A percentile compares a stretch with the other conserved stretches of the same genome.
phyloP scores from a whole-genome alignment of 2,113 vertebrate species.

The Ornithorhynchus anatinus region DNA sequence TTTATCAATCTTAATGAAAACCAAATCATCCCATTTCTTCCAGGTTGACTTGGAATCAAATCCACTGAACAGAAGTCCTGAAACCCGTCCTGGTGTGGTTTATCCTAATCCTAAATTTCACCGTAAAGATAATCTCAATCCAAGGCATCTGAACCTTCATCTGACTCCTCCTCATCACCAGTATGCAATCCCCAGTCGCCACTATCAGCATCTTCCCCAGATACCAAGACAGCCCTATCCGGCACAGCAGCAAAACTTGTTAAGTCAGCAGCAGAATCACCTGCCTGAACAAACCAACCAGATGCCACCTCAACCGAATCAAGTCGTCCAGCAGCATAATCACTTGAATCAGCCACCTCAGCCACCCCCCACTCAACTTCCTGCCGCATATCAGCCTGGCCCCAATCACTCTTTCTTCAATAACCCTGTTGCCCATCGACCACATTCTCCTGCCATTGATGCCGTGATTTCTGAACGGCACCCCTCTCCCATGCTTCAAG shows the following conservation, averaged over 20 bases:
- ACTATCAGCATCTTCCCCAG: slow-evolving; percentile 83
- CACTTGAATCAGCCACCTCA: slow-evolving; percentile 72
- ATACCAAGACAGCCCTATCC: slow-evolving; percentile 86
- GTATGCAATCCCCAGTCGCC: slow-evolving; percentile 78
- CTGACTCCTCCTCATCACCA: slow-evolving; percentile 84
- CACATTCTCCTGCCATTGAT: slow-evolving; percentile 88
- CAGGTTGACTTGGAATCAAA: slow-evolving; percentile 86
- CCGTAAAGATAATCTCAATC: slow-evolving; percentile 87
- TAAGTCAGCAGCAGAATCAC: slow-evolving; percentile 74
- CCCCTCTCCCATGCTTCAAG: slow-evolving; percentile 74
- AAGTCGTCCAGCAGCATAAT: slow-evolving; percentile 75
- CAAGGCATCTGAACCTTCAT: slow-evolving; percentile 88
- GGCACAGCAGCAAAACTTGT: slow-evolving; percentile 74
- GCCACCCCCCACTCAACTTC: slow-evolving; percentile 77
- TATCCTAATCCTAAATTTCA: slow-evolving; percentile 86
- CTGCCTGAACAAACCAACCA: slow-evolving; percentile 73
- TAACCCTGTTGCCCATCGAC: slow-evolving; percentile 80
- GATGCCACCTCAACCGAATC: slow-evolving; percentile 77
- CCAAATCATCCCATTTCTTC: slow-evolving; percentile 6
- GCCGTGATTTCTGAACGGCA: slow-evolving; percentile 77
- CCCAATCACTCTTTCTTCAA: slow-evolving; percentile 86
- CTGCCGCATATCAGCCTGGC: slow-evolving; percentile 81
- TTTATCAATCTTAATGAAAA: background rate
- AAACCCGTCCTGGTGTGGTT: slow-evolving; percentile 78
- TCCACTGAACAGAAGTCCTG: slow-evolving; percentile 85